Evolutionary conservation across 2,888 invertebrate genomes (phyloP), one percentile per base, ranked within the genome.

Genomic region (Prenolepis imparis): DNA sequence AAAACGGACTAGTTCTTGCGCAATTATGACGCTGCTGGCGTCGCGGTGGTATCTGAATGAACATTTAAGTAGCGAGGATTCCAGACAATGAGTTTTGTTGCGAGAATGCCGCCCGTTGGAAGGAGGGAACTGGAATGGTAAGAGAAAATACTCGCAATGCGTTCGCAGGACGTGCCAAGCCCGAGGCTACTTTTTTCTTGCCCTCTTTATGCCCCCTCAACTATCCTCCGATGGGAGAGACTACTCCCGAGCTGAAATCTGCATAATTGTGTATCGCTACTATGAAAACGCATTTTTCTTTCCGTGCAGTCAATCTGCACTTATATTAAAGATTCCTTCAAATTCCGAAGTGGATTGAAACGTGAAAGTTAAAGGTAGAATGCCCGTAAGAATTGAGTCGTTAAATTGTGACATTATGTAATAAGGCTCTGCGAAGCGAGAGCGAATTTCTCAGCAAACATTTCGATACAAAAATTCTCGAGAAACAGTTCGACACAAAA

Each of bases 221-320:
- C 75, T 82, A 81, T 83, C 73, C 74, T 59, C 66, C 80, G 32
- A 68, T 75, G 86, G 36, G 64, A 77, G 83, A 86, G 83, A 86
- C 75, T 83, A 78, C 85, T 87, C 70, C 59, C 57, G 32, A 28
- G 44, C 24, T 72, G 44, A 63, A 85, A 88, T 84, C 67, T 87
- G 74, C 88, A 88, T 88, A 85, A 88, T 84, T 87, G 74, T 83
- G 68, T 80, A 83, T 67, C 70, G 61, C 80, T 66, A 67, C 74
- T 74, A 75, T 81, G 15, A 81, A 74, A 63, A 73, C 61, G 52
- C 52, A 59, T 24, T 39, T 61, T 80, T 80, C 73, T 64, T 64
- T 18, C 28, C 36, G 12, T 18, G 21, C 21, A 57, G 41, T 68
- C 68, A 59, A 68, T 78, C 11, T 39, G 28, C 41, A 3, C 32